These are phyloP conservation scores for Arctocebus calabarensis DNA, from an alignment of 2,797 vertebrate species.

Conservation along the genomic window DNA sequence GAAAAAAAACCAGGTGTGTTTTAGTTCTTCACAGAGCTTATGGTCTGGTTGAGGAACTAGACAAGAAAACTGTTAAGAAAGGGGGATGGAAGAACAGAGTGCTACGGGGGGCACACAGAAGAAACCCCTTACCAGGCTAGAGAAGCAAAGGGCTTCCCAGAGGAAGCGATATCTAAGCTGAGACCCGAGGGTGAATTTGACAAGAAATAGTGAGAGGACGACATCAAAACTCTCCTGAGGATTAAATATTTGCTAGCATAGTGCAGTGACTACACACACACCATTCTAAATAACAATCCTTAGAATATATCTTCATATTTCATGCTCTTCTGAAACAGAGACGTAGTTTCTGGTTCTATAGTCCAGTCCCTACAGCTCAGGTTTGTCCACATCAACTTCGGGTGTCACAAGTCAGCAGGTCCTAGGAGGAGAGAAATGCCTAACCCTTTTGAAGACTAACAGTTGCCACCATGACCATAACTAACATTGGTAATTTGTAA, in stretches of 20 bases:
- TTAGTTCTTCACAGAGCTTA: not conserved
- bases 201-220: not conserved
- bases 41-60: not conserved
- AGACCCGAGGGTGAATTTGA: not conserved
- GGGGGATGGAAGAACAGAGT: not conserved
- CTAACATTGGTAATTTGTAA: not conserved
- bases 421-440: not conserved
- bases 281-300: not conserved
- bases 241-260: not conserved
- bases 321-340: constrained; percentile 6
- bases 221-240: not conserved
- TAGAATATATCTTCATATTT: not conserved
- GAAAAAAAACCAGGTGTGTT: not conserved
- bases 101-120: not conserved
- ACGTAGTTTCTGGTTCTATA: not conserved
- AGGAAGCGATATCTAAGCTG: not conserved
- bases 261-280: not conserved
- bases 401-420: not conserved
- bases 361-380: not conserved
- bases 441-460: not conserved
- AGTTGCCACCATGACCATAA: not conserved
- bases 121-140: not conserved
- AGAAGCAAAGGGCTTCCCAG: not conserved
- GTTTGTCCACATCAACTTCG: not conserved
- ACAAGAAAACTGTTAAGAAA: not conserved